Base-by-base conservation (phyloP, 2,113 vertebrate genomes). In the Menura novaehollandiae region DNA sequence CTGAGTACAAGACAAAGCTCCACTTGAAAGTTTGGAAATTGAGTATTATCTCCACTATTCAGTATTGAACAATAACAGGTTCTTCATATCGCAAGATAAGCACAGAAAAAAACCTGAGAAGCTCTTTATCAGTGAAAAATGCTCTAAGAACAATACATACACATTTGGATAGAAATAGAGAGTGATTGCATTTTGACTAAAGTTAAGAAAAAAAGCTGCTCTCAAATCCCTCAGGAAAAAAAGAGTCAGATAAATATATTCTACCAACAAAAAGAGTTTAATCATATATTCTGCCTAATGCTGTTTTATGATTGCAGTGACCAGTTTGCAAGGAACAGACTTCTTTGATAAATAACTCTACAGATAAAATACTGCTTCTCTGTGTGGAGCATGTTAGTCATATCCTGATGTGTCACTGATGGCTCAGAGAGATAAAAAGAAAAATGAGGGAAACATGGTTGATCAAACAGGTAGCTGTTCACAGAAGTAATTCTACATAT, bases 31-130 rank as follows among this genome's bases (percentile, higher is more conserved):
- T 94, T 92, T 93, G 58, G 77, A 96, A 94, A 90, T 79, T 68
- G 27, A 9, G 20, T 89, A 88, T 93, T 93, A 92, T 91, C 75
- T 94, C 43, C 64, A 21, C 52, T 93, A 60, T 82, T 91, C 69
- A 95, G 59, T 86, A 63, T 32, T 90, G 32, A 97, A 94, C 23
- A 93, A 94, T 87, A 95, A 56, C 56, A 88, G 53, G 52, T 67
- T 96, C 97, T 96, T 97, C 83, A 85, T 68, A 59, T 72, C 41
- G 2, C 59, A 97, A 96, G 91, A 94, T 96, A 97, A 97, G 44
- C 32, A 67, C 14, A 43, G 46, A 44, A 53, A 87, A 83, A 91
- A 33, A 73, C 7, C 51, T 59, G 32, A 93, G 75, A 88, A 91
- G 53, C 39, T 87, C 35, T 95, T 94, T 96, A 95, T 92, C 84